Conservation (phyloP, 2,797 vertebrate species). For the Enteromius argenteus region DNA sequence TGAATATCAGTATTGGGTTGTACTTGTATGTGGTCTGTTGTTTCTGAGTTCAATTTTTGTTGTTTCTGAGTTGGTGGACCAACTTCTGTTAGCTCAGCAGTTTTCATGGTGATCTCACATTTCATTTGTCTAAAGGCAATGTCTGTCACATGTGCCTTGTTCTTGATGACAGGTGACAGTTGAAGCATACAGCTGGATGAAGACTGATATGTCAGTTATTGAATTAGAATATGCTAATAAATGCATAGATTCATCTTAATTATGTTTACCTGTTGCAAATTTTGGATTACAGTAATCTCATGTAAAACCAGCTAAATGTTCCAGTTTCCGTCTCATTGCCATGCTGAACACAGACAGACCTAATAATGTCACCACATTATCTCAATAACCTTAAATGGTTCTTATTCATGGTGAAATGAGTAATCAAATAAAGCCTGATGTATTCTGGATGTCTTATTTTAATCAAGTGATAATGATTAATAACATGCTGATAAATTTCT, state of each 20-base stretch:
- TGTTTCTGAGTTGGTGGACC: background rate
- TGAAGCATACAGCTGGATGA: background rate
- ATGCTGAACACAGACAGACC: background rate
- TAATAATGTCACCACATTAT: constrained; percentile 18
- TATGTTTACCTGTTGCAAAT: background rate
- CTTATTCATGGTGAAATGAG: constrained; percentile 1
- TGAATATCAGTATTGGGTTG: background rate
- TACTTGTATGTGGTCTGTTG: background rate
- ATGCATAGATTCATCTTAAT: background rate
- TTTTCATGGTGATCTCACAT: background rate
- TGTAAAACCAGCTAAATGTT: background rate
- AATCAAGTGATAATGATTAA: constrained; percentile 2
- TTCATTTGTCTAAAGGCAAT: background rate
- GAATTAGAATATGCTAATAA: background rate
- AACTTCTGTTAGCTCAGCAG: background rate
- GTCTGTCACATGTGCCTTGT: background rate
- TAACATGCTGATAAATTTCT: background rate
- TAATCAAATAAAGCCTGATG: background rate
- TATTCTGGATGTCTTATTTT: constrained; percentile 10
- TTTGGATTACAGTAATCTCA: background rate
- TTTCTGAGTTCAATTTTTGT: background rate
- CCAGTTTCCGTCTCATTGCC: background rate
- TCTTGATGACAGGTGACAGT: background rate
- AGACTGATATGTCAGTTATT: background rate
- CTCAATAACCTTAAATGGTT: background rate